Percentiles rank a stretch among this genome's conserved stretches.
phyloP scores from a whole-genome alignment of 1,140 invertebrate species.

The Pinna nobilis region DNA sequence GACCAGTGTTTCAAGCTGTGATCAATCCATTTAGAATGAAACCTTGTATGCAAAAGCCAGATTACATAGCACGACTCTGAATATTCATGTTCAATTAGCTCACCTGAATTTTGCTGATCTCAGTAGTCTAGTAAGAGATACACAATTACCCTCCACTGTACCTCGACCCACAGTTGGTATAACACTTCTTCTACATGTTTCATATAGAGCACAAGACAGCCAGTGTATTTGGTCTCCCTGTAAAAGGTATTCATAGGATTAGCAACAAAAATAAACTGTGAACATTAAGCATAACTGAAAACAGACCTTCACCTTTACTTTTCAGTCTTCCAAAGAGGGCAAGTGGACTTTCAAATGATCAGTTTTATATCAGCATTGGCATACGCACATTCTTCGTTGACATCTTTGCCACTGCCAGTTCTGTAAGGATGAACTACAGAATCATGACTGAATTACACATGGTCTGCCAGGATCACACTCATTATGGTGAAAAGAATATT shows the following conservation, averaged over 20 bases:
- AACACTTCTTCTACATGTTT: conserved; percentile 87
- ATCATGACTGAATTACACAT: too few relatives aligned
- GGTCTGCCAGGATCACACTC: too few relatives aligned
- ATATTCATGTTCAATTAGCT: conserved; percentile 35
- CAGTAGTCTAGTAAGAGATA: conserved; percentile 91
- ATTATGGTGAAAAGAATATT: too few relatives aligned
- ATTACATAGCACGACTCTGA: neutral
- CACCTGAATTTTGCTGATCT: conserved; percentile 92
- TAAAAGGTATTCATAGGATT: conserved; percentile 22
- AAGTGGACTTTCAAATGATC: too few relatives aligned
- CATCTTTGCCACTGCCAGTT: too few relatives aligned
- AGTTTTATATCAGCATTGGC: too few relatives aligned
- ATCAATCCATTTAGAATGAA: too few relatives aligned
- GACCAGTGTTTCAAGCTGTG: too few relatives aligned
- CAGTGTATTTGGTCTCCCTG: conserved; percentile 95
- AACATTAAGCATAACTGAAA: neutral
- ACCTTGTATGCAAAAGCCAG: neutral
- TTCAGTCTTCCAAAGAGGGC: too few relatives aligned
- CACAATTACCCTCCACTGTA: conserved; percentile 91
- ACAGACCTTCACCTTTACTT: too few relatives aligned
- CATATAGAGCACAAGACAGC: conserved; percentile 95
- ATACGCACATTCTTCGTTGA: too few relatives aligned
- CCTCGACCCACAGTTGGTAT: conserved; percentile 87
- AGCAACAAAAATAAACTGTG: neutral
- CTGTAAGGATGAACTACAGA: too few relatives aligned